Evolutionary conservation across 2,113 vertebrate species (phyloP).

Genomic region (Mobula birostris): DNA sequence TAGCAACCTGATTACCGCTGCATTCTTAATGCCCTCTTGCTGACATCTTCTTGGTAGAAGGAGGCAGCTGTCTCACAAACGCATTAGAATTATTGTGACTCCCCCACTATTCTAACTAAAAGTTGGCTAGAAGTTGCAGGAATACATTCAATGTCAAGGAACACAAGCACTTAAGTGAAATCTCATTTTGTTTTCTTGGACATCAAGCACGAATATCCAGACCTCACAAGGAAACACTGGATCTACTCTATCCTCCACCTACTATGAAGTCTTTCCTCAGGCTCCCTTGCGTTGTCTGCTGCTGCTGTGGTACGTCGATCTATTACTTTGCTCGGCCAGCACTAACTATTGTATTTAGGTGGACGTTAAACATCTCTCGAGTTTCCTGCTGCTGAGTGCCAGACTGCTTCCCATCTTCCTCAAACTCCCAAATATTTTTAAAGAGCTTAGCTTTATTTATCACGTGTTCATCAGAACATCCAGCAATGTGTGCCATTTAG

Average conservation of each 20-base stretch:
- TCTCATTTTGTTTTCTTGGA: not conserved
- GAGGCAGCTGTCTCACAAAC: not conserved
- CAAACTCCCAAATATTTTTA: too few species aligned
- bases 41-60: not conserved
- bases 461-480: too few species aligned
- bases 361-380: not conserved
- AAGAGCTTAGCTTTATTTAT: too few species aligned
- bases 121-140: too few species aligned
- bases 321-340: not conserved
- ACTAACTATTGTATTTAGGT: not conserved
- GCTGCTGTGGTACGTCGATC: not conserved
- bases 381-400: not conserved
- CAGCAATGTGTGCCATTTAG: too few species aligned
- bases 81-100: not conserved
- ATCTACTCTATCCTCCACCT: not conserved
- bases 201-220: not conserved
- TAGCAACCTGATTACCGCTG: not conserved
- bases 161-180: not conserved
- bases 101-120: not conserved
- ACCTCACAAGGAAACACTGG: not conserved
- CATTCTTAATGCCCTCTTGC: not conserved
- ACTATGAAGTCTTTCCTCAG: not conserved
- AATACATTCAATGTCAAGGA: not conserved
- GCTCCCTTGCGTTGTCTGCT: not conserved
- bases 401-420: not conserved